Evolutionary conservation across 2,888 invertebrate genomes (phyloP), one percentile per base, ranked within the genome.

Genomic region (Apamea anceps): DNA sequence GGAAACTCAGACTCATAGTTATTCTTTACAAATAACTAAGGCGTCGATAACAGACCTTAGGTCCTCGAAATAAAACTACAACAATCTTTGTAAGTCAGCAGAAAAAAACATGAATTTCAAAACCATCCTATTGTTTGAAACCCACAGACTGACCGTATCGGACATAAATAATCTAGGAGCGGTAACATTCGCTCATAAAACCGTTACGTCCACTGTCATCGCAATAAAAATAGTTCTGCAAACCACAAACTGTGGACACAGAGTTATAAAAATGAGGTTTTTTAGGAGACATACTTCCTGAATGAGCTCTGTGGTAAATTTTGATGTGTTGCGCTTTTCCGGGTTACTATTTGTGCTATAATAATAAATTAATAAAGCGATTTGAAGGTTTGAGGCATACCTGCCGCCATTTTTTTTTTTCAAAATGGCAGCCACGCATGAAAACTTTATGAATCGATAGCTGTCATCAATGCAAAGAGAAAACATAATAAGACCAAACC

Each of bases 211-310:
- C 5, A 72, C 75, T 70, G 74, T 67, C 42, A 10, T 37, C 1
- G 80, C 60, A 73, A 83, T 86, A 86, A 86, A 84, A 85, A 80
- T 83, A 73, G 75, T 70, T 75, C n/a, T 66, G 12, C 62, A 45
- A 25, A 45, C 75, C 82, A 65, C 75, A 74, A 67, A 72, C 66
- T 72, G 67, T 68, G n/a, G 54, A 63, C 51, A 66, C 65, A 60
- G 4, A 66, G 70, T 77, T 75, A 57, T 85, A 85, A 83, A 85
- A 80, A 57, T 57, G 0, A 48, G 45, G 12, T 70, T 75, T 83
- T 80, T 72, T 66, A 48, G 8, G 75, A 62, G 42, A 85, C 37
- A 71, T 45, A 65, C 65, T 79, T 85, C 79, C 73, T 67, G 63
- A 32, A 67, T 66, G 13, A 73, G 37, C 63, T 73, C 37, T 71